phyloP scores from a whole-genome alignment of 2,797 vertebrate genomes.

The Meda fulgida region DNA sequence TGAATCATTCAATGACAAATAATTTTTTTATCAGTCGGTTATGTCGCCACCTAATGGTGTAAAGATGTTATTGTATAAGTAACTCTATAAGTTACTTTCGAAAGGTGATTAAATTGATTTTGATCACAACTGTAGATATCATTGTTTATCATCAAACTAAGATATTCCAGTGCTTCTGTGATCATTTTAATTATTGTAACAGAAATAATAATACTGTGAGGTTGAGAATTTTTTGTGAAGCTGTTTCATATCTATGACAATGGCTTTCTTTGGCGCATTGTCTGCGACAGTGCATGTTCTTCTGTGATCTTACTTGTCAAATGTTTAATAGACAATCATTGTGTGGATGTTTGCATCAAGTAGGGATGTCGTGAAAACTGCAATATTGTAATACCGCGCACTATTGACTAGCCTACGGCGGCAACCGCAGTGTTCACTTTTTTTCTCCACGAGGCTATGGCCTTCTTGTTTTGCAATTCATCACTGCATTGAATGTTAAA shows the following conservation, averaged over 20 bases:
- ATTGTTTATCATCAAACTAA: too few species aligned
- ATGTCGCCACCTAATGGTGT: not conserved
- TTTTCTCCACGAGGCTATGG: not conserved
- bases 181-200: not conserved
- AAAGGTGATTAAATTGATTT: not conserved
- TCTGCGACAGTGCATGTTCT: not conserved
- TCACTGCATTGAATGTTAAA: not conserved
- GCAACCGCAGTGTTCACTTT: not conserved
- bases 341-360: too few species aligned
- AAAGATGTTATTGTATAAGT: not conserved
- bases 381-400: constrained; percentile 7
- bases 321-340: not conserved
- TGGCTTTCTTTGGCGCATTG: too few species aligned
- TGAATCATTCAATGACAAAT: not conserved
- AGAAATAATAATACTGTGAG: not conserved
- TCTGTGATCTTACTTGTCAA: not conserved
- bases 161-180: not conserved
- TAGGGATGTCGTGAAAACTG: not conserved
- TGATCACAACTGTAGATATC: not conserved
- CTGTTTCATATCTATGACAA: too few species aligned
- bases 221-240: not conserved
- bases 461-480: not conserved
- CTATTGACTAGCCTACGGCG: not conserved
- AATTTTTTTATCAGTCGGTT: not conserved
- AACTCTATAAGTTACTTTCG: too few species aligned